Percentiles rank a stretch among this genome's conserved stretches.
Evolutionary conservation across 1,140 invertebrate genomes (phyloP).

Genomic region (Drosophila sp.): DNA sequence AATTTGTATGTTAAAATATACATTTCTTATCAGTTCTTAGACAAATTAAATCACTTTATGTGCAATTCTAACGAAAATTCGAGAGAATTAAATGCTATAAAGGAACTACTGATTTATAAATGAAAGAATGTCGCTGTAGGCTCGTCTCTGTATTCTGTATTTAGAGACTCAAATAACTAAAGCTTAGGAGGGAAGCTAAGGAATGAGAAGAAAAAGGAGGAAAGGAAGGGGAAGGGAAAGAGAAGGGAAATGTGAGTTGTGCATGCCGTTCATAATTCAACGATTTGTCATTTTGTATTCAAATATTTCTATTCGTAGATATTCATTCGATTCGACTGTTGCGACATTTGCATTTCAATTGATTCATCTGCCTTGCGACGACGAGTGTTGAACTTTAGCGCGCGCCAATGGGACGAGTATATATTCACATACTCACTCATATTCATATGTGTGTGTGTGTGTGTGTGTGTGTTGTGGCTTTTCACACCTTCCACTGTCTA

Average conservation of each 20-base stretch:
- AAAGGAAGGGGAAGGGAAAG: not conserved
- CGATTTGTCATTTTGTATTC: slow-evolving; percentile 81
- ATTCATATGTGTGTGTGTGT: slow-evolving; percentile 23
- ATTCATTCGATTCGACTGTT: slow-evolving; percentile 38
- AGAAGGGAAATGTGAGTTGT: not conserved
- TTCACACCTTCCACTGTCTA: slow-evolving; percentile 69
- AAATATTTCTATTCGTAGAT: slow-evolving; percentile 64
- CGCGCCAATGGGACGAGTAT: slow-evolving; percentile 53
- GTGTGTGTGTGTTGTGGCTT: slow-evolving; percentile 40
- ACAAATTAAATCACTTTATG: not conserved
- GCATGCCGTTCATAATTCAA: slow-evolving; percentile 70
- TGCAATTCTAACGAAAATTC: not conserved
- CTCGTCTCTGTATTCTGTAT: slow-evolving; percentile 1
- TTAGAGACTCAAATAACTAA: not conserved
- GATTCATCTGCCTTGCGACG: slow-evolving; percentile 43
- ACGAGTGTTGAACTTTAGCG: slow-evolving; percentile 75
- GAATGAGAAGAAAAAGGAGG: not conserved
- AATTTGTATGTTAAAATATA: no score
- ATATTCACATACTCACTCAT: slow-evolving; percentile 40
- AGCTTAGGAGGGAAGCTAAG: not conserved
- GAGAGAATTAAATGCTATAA: not conserved
- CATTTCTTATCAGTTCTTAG: no score
- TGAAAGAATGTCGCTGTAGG: slow-evolving; percentile 4
- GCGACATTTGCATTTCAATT: slow-evolving; percentile 76
- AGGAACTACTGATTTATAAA: not conserved